Evolutionary conservation across 1,140 invertebrate species (phyloP).

Genomic region (Cryptotermes secundus): DNA sequence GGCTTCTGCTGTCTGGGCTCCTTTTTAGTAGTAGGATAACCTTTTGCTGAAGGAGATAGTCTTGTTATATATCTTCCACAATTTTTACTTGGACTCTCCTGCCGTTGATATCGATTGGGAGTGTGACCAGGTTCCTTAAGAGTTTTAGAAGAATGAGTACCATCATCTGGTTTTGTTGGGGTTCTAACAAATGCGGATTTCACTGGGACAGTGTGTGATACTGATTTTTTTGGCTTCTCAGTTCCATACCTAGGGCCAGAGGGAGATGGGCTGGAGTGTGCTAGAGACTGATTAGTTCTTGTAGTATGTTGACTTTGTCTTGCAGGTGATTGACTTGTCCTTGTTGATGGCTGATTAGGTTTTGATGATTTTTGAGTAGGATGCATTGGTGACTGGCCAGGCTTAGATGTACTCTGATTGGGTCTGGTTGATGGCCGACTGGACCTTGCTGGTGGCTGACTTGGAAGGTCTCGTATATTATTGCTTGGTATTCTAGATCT

Average conservation of each 20-base stretch:
- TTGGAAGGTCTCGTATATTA: background rate
- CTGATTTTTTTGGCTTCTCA: background rate
- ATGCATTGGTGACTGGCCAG: background rate
- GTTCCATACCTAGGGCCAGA: background rate
- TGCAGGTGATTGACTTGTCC: background rate
- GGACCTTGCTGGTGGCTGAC: background rate
- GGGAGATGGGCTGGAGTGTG: background rate
- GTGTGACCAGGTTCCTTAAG: background rate
- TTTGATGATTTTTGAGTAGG: background rate
- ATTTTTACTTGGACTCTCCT: background rate
- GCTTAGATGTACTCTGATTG: background rate
- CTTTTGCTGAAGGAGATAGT: background rate
- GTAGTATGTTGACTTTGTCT: background rate
- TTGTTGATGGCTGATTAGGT: background rate
- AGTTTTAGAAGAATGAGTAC: background rate
- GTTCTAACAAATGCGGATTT: constrained; percentile 4
- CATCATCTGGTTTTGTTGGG: background rate
- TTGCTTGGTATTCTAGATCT: background rate
- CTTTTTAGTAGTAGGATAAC: background rate
- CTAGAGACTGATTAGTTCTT: background rate
- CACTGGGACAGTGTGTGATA: background rate
- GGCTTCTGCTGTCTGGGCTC: background rate
- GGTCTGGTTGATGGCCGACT: background rate
- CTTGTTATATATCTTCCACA: no score
- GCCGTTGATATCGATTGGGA: background rate